phyloP scores from a whole-genome alignment of 2,888 invertebrate species.

The Netelia inedita region DNA sequence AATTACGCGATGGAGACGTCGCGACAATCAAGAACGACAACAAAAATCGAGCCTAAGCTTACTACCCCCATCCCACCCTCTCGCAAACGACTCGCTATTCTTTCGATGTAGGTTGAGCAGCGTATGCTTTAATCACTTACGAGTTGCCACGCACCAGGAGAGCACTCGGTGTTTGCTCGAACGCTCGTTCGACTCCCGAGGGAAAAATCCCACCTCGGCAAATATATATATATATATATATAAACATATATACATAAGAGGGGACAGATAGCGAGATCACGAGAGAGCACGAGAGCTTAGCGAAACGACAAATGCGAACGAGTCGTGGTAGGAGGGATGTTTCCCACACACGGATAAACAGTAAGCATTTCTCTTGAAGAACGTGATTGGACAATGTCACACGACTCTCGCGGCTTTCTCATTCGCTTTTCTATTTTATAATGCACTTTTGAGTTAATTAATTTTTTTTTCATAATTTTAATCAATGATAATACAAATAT shows the following conservation, averaged over 20 bases:
- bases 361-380: conserved; percentile 15
- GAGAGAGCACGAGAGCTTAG: conserved; percentile 43
- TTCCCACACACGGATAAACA: conserved; percentile 27
- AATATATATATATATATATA: conserved; percentile 32
- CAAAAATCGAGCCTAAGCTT: conserved; percentile 3
- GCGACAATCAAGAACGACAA: conserved; percentile 52
- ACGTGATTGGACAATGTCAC: conserved; percentile 42
- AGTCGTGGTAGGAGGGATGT: conserved; percentile 40
- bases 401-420: conserved; percentile 25
- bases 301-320: conserved; percentile 47
- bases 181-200: conserved; percentile 70
- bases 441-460: too few relatives aligned
- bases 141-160: conserved; percentile 67
- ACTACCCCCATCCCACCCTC: background rate
- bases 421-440: background rate
- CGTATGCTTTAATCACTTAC: conserved; percentile 79
- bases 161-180: conserved; percentile 70
- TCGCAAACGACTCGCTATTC: conserved; percentile 26
- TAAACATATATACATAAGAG: conserved; percentile 19
- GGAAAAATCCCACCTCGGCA: conserved; percentile 76
- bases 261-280: conserved; percentile 48
- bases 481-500: background rate
- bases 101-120: conserved; percentile 51
- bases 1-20: background rate
- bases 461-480: background rate